Evolutionary conservation across 2,888 invertebrate species (phyloP).

Genomic region (Agriotes lineatus): DNA sequence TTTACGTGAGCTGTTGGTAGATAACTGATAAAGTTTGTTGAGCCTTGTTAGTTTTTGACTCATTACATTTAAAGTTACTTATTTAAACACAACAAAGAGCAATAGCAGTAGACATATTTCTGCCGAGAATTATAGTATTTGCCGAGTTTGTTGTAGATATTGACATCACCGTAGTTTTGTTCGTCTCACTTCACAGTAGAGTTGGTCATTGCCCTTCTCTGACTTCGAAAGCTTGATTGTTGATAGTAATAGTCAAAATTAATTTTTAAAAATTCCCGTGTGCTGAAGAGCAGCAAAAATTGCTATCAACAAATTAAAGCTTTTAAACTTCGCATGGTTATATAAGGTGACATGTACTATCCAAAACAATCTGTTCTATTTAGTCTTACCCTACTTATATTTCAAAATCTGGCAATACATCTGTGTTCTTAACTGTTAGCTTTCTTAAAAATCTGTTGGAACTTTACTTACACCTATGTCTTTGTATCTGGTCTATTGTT

Average conservation of each 20-base stretch:
- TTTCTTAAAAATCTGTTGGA: conserved; percentile 18
- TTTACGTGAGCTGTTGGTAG: conserved; percentile 22
- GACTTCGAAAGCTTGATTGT: conserved; percentile 28
- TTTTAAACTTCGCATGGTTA: conserved; percentile 51
- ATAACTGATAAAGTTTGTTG: conserved; percentile 16
- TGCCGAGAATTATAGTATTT: conserved; percentile 28
- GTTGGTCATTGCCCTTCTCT: conserved; percentile 43
- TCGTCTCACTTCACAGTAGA: conserved; percentile 51
- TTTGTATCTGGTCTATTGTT: conserved; percentile 2
- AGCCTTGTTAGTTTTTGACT: background rate
- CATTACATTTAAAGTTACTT: conserved; percentile 6
- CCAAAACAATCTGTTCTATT: conserved; percentile 70
- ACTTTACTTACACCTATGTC: background rate
- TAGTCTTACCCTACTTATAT: conserved; percentile 45
- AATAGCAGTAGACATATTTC: conserved; percentile 55
- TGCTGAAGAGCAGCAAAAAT: background rate
- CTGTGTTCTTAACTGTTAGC: conserved; percentile 58
- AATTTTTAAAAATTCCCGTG: background rate
- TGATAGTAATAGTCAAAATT: conserved; percentile 31
- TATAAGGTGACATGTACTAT: conserved; percentile 79
- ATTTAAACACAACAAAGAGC: conserved; percentile 42
- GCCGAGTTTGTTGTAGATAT: conserved; percentile 55
- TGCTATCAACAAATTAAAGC: conserved; percentile 34
- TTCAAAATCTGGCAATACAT: conserved; percentile 47
- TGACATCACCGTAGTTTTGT: conserved; percentile 56